Evolutionary conservation across 2,888 invertebrate genomes (phyloP), one percentile per base, ranked within the genome.

Genomic region (Nysson spinosus): DNA sequence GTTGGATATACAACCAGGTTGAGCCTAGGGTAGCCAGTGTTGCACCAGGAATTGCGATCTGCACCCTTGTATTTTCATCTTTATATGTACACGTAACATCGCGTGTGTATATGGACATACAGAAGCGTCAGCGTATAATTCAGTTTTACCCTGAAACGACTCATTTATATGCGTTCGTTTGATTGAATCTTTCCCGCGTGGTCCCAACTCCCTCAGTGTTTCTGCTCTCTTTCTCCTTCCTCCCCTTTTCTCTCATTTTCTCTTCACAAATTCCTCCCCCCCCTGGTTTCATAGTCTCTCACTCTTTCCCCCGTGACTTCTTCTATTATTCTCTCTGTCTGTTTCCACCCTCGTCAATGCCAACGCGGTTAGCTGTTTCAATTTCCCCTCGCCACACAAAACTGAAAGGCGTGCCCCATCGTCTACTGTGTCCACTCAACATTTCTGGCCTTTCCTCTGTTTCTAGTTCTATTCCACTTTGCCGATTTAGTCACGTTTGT

Each of bases 91-190:
- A 37, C 43, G 43, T 5, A 39, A 12, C 26, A 16, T 19, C 17
- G n/a, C 5, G 19, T 16, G 22, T 5, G n/a, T 35, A 24, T 46
- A 40, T 66, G 47, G 49, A 43, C 26, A 20, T 77, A 77, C 72
- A 77, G 75, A 72, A 74, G 65, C 62, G 67, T 43, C 66, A 65
- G 70, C 78, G 80, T 83, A 81, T 83, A 84, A 84, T 84, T 83
- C 80, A 83, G 82, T 83, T 84, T 83, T 81, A 76, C 78, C 74
- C 82, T 79, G 82, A 84, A 84, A 84, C 83, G 84, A 84, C 84
- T 84, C 84, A 84, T 84, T 84, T 83, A 84, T 84, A 84, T 84
- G 84, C 84, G 84, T 84, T 83, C 83, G 82, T 83, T 84, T 84
- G 83, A 84, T 84, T 83, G 83, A 83, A 84, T 84, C 83, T 83